Evolutionary conservation across 2,888 invertebrate genomes (phyloP), one percentile per base, ranked within the genome.

Genomic region (Aphidius colemani): DNA sequence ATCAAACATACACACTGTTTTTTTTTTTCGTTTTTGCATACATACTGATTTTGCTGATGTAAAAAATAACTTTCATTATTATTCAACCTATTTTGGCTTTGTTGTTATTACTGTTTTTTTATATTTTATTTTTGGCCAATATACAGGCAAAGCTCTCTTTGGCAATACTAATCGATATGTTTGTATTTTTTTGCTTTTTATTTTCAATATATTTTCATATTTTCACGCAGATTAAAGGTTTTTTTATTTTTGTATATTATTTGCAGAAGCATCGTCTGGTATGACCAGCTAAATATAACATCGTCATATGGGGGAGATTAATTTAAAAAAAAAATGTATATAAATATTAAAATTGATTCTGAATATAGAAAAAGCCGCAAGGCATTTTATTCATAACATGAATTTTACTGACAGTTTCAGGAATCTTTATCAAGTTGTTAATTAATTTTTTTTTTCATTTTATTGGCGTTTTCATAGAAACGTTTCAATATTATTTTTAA

Each of bases 251-350:
- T n/a, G 7, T 53, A 18, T 18, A 7, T 10, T 18, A 56, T 56
- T 44, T 41, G 56, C 7, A 11, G 18, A 64, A 44, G 50, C 53
- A 11, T 48, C 45, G 64, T 53, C 63, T 63, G 63, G 44, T 44
- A 44, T 46, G 53, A 41, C 62, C 53, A 53, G 49, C 58, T 59
- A 60, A 61, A 60, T 56, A 64, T 64, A 64, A 57, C 64, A 64
- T 64, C 64, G 56, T 64, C 60, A 64, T 30, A 30, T 64, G 64
- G 61, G 60, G 55, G 60, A 64, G 64, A 64, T 60, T 64, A 64
- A 64, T 64, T 64, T 64, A 60, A 57, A 51, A 60, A 60, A 64
- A 64, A 64, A 30, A 30, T 0, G n/a, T n/a, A 30, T 5, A 18
- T 0, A 30, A 5, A 30, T 30, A 30, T 30, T 5, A 30, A 60